Percentiles rank a stretch among this genome's conserved stretches.
Evolutionary conservation across 2,113 vertebrate species (phyloP).

Genomic region (Phycodurus eques): DNA sequence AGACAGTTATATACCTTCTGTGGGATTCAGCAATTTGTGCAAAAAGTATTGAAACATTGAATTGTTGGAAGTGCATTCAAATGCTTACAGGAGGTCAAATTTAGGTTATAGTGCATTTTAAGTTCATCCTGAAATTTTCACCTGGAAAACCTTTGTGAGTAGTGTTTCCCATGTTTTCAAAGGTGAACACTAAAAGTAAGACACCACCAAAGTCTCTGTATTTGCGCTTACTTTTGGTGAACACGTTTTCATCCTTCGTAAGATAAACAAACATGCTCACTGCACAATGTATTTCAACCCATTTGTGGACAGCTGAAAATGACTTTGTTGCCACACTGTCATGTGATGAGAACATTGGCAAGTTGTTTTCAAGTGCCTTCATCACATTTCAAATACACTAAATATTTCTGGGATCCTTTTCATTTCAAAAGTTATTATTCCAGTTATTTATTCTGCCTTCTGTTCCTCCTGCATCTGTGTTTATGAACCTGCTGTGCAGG

Average conservation of each 20-base stretch:
- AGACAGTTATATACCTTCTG: no score
- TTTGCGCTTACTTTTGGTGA: not conserved
- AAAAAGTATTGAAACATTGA: no score
- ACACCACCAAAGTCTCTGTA: not conserved
- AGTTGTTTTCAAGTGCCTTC: slow-evolving; percentile 48
- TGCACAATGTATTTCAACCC: not conserved
- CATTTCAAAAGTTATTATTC: slow-evolving; percentile 6
- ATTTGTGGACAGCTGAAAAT: not conserved
- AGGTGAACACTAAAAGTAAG: slow-evolving; percentile 15
- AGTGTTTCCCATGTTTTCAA: not conserved
- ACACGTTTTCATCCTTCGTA: not conserved
- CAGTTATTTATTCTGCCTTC: slow-evolving; percentile 2
- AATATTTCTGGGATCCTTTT: not conserved
- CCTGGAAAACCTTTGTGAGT: not conserved
- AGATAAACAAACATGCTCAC: not conserved
- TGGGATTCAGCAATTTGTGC: no score
- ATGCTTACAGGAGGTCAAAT: no score
- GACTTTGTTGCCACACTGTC: not conserved
- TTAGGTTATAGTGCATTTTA: no score
- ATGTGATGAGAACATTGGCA: not conserved
- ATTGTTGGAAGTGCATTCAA: no score
- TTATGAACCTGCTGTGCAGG: slow-evolving; percentile 63
- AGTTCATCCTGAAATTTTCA: no score
- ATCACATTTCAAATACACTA: slow-evolving; percentile 2
- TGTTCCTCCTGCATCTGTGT: slow-evolving; percentile 3